Base-by-base conservation (phyloP, 2,888 invertebrate genomes). In the Drosophila siamana region DNA sequence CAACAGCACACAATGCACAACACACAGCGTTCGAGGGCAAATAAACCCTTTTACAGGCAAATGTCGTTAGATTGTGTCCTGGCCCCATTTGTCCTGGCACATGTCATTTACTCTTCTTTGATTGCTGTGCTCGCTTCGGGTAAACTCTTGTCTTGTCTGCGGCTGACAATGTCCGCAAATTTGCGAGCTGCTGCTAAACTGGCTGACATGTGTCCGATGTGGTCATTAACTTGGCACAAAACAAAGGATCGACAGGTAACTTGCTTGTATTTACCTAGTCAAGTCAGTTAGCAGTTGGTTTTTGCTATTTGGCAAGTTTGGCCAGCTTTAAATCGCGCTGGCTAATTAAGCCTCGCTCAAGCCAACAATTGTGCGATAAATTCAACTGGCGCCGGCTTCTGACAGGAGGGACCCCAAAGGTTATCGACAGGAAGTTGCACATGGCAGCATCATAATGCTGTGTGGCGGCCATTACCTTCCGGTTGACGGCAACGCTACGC, bases 371-470 rank as follows among this genome's bases (percentile, higher is more conserved):
- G 43, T 63, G 57, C 74, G 69, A 85, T 85, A 81, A 81, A 77
- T 76, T 57, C 64, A 64, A 60, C 73, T n/a, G 68, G 60, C 76
- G 80, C 76, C 78, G 70, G 69, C 67, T 74, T 62, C 13, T 36
- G 59, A 41, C 59, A 50, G 15, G 15, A 43, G 55, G 24, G 24
- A 5, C 24, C 40, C n/a, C 36, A 82, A 66, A 74, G 85, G 77
- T 85, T 82, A 82, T 85, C 82, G 82, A 59, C 80, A 76, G 84
- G 86, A 84, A 79, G 86, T 70, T 69, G 84, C 79, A 76, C 84
- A 83, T 83, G 86, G 74, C 66, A 72, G 70, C 70, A 56, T 48
- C 79, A 54, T 60, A 48, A 28, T 60, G 57, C 54, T 38, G 38
- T 38, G 38, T 38, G 66, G 41, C 63, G 63, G 71, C 59, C 72